A percentile compares a stretch with the other conserved stretches of the same genome.
Conservation (phyloP, 2,113 vertebrate genomes). For the Chrysochloris asiatica region DNA sequence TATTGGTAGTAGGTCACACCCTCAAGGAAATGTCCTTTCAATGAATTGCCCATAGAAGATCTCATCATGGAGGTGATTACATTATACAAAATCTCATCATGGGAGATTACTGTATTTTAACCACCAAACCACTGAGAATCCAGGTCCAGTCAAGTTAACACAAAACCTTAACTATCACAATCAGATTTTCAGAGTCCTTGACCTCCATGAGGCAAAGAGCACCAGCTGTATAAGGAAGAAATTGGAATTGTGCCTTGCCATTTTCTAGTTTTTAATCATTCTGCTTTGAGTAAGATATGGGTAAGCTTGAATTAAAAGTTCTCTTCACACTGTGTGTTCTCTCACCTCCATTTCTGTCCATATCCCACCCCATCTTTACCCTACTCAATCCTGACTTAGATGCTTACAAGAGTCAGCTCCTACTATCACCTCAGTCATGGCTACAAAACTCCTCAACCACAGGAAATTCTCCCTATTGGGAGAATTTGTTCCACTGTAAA, state of each 20-base stretch:
- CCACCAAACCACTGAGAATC: too few species aligned
- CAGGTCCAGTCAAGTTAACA: too few species aligned
- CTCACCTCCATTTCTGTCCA: fast-evolving
- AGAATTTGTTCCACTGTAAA: conserved; percentile 11
- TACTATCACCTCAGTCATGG: neutral
- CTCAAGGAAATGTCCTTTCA: too few species aligned
- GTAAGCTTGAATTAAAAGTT: neutral
- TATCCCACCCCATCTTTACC: neutral
- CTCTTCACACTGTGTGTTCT: neutral
- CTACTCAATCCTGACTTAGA: neutral
- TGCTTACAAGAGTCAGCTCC: neutral
- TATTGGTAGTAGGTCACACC: too few species aligned
- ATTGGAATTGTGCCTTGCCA: neutral
- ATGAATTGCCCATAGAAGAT: too few species aligned
- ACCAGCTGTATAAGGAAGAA: neutral
- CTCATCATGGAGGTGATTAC: too few species aligned
- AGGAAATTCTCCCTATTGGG: neutral
- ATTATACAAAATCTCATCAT: too few species aligned
- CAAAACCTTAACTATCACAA: too few species aligned
- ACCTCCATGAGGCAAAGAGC: neutral
- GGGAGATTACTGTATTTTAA: too few species aligned
- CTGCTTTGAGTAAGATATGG: neutral
- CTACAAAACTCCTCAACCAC: neutral
- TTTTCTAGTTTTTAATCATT: neutral
- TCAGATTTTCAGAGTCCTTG: neutral